A percentile compares a stretch with the other conserved stretches of the same genome.
Evolutionary conservation across 2,888 invertebrate species (phyloP).

Genomic region (Mythimna loreyi): DNA sequence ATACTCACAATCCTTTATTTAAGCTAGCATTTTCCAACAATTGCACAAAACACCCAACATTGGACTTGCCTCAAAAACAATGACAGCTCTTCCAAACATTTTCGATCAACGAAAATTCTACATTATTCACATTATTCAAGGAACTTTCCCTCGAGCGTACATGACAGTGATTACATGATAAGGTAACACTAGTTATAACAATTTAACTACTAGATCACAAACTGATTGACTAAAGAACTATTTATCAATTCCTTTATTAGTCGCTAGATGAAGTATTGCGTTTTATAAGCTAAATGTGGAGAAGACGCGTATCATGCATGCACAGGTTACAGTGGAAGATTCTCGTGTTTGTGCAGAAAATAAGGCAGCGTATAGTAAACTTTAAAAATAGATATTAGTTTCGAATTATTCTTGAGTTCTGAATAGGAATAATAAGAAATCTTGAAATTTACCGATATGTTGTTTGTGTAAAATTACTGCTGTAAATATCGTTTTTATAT

Average conservation of each 20-base stretch:
- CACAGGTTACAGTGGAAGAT: conserved; percentile 59
- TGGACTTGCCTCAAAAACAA: conserved; percentile 25
- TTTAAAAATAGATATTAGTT: conserved; percentile 25
- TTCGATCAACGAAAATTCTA: conserved; percentile 43
- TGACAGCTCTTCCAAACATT: conserved; percentile 29
- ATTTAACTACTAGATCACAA: conserved; percentile 83
- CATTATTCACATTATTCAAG: conserved; percentile 14
- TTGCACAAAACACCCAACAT: conserved; percentile 7
- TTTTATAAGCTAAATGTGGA: conserved; percentile 55
- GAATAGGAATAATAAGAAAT: conserved; percentile 41
- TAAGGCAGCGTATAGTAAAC: conserved; percentile 38
- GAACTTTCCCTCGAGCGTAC: conserved; percentile 28
- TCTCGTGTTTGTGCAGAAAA: conserved; percentile 50
- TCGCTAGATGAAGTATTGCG: conserved; percentile 71
- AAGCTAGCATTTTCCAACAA: conserved; percentile 12
- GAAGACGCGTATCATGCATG: conserved; percentile 72
- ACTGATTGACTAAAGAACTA: conserved; percentile 84
- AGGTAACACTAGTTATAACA: conserved; percentile 69
- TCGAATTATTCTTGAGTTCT: conserved; percentile 31
- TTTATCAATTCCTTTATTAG: conserved; percentile 84
- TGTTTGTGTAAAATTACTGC: conserved; percentile 54
- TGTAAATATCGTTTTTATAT: conserved; percentile 55
- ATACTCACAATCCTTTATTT: neutral
- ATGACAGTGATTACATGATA: conserved; percentile 60
- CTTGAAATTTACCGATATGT: conserved; percentile 56